These are phyloP conservation scores for Hesperophylax magnus DNA, from an alignment of 1,140 invertebrate species.

Conservation along the genomic window DNA sequence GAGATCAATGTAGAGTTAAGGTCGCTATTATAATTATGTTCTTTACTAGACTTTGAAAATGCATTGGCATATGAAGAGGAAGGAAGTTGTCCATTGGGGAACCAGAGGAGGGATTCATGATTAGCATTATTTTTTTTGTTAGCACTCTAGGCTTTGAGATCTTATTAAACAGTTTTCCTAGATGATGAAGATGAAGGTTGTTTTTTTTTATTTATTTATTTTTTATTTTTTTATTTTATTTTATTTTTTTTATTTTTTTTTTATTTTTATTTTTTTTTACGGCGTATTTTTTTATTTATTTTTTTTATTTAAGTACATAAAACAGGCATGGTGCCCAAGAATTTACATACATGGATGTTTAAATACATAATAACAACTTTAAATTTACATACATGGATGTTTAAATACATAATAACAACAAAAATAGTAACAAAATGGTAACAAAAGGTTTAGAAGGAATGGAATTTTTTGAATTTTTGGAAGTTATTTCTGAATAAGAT, in stretches of 20 bases:
- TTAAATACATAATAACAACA: too few species aligned
- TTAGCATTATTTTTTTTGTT: not conserved
- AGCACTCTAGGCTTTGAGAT: not conserved
- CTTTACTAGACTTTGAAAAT: not conserved
- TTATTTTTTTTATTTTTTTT: too few species aligned
- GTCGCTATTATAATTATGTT: not conserved
- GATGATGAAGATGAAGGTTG: not conserved
- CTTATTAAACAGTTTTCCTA: not conserved
- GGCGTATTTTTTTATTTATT: too few species aligned
- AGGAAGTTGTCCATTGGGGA: conserved; percentile 10
- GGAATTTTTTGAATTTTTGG: not conserved
- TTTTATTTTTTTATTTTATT: too few species aligned
- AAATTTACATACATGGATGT: too few species aligned
- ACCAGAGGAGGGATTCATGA: not conserved
- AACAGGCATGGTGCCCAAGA: too few species aligned
- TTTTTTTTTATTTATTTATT: too few species aligned
- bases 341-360: too few species aligned
- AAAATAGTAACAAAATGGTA: too few species aligned
- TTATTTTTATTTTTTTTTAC: too few species aligned
- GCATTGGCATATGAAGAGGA: not conserved
- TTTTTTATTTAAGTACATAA: too few species aligned
- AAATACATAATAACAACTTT: too few species aligned
- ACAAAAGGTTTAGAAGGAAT: not conserved
- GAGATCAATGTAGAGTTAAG: not conserved
- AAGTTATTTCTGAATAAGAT: not conserved